Percentiles rank a stretch among this genome's conserved stretches.
phyloP scores from a whole-genome alignment of 1,140 invertebrate species.

The Dryas iulia region DNA sequence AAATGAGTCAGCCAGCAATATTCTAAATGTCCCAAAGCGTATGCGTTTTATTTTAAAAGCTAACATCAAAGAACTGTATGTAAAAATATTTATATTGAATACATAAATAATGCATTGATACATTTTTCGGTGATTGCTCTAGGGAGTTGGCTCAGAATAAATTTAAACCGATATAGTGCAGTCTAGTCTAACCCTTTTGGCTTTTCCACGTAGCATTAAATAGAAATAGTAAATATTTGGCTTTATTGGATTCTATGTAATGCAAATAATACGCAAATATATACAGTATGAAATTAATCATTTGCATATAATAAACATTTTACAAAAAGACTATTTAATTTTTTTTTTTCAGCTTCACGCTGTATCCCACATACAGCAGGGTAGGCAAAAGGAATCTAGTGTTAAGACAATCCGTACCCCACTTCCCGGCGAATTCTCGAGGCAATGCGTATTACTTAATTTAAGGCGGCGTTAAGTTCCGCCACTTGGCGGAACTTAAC shows the following conservation, averaged over 20 bases:
- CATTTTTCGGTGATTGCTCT: slow-evolving; percentile 48
- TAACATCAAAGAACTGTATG: slow-evolving; percentile 33
- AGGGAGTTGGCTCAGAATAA: slow-evolving; percentile 29
- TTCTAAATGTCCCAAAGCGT: neutral
- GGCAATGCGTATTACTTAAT: too few species aligned
- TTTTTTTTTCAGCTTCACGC: too few species aligned
- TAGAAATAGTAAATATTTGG: neutral
- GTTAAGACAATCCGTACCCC: too few species aligned
- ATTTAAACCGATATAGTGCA: neutral
- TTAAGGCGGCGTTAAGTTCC: too few species aligned
- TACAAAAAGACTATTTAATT: too few species aligned
- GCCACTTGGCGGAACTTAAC: too few species aligned
- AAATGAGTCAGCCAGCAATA: neutral
- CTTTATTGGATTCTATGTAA: neutral
- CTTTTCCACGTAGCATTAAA: neutral
- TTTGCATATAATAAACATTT: too few species aligned
- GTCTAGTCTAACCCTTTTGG: slow-evolving; percentile 3
- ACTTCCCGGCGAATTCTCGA: too few species aligned
- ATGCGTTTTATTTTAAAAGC: slow-evolving; percentile 7
- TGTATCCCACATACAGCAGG: too few species aligned
- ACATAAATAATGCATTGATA: slow-evolving; percentile 54
- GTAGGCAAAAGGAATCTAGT: too few species aligned
- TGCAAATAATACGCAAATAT: neutral
- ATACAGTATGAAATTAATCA: neutral
- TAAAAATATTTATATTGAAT: slow-evolving; percentile 44